phyloP scores from a whole-genome alignment of 2,888 invertebrate genomes.

The Prosopocoilus inquinatus region DNA sequence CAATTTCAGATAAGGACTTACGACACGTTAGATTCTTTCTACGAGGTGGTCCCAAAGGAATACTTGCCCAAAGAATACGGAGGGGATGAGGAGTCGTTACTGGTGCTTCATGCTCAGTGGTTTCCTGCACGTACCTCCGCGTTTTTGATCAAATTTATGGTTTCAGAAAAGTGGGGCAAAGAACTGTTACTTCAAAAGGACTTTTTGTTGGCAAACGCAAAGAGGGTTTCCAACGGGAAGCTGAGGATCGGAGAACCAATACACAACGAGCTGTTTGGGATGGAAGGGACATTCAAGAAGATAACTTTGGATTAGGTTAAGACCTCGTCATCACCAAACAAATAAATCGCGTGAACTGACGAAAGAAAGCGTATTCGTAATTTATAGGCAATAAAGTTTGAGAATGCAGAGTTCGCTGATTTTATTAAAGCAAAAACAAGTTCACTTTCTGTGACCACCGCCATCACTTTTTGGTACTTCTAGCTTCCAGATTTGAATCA shows the following conservation, averaged over 20 bases:
- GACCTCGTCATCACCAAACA: no score
- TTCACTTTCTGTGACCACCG: no score
- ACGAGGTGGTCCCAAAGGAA: conserved; percentile 4
- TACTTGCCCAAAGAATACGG: conserved; percentile 15
- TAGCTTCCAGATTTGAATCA: no score
- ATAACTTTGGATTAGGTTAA: neutral
- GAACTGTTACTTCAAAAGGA: neutral
- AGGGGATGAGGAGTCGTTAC: neutral
- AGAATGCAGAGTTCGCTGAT: no score
- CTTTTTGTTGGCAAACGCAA: neutral
- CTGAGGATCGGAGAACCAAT: neutral
- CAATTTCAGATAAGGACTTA: neutral
- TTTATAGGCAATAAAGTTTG: no score
- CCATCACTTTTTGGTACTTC: no score
- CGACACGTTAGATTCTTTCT: conserved; percentile 9
- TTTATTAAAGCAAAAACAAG: no score
- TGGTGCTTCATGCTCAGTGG: neutral
- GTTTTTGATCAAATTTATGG: neutral
- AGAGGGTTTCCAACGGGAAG: neutral
- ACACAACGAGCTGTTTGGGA: neutral
- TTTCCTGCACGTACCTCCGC: no score
- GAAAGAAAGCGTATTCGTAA: no score
- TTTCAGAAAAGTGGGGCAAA: neutral
- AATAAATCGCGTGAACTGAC: no score
- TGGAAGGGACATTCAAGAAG: conserved; percentile 1